These are phyloP conservation scores for Trachops cirrhosus DNA, from an alignment of 2,797 vertebrate genomes.

Conservation along the genomic window DNA sequence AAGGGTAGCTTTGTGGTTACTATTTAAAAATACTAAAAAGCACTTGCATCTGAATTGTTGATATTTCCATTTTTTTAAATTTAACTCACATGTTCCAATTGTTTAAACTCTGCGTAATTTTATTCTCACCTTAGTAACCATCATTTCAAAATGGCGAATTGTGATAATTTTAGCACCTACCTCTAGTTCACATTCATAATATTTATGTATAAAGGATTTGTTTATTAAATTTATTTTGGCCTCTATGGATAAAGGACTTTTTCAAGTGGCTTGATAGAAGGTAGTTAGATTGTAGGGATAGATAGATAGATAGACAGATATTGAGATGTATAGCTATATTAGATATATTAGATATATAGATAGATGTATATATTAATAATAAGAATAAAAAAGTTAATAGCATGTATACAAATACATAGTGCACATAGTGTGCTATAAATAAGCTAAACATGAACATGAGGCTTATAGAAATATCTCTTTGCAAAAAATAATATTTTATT, in stretches of 20 bases:
- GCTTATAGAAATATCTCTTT: neutral
- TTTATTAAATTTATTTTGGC: conserved; percentile 21
- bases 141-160: conserved; percentile 21
- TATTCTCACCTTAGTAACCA: neutral
- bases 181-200: conserved; percentile 14
- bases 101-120: neutral
- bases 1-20: neutral
- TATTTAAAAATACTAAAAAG: conserved; percentile 6
- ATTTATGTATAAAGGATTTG: neutral
- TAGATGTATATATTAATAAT: neutral
- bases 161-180: neutral
- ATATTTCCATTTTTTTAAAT: neutral
- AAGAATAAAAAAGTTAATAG: conserved; percentile 10
- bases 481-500: neutral
- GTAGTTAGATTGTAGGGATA: neutral
- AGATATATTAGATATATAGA: neutral
- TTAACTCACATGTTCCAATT: neutral
- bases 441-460: neutral
- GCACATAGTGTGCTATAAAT: neutral
- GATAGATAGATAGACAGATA: neutral
- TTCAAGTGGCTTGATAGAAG: neutral
- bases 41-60: neutral
- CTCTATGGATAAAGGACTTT: neutral
- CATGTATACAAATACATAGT: neutral
- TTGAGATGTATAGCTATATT: neutral